phyloP scores from a whole-genome alignment of 2,888 invertebrate genomes.

The Euspilapteryx auroguttella region DNA sequence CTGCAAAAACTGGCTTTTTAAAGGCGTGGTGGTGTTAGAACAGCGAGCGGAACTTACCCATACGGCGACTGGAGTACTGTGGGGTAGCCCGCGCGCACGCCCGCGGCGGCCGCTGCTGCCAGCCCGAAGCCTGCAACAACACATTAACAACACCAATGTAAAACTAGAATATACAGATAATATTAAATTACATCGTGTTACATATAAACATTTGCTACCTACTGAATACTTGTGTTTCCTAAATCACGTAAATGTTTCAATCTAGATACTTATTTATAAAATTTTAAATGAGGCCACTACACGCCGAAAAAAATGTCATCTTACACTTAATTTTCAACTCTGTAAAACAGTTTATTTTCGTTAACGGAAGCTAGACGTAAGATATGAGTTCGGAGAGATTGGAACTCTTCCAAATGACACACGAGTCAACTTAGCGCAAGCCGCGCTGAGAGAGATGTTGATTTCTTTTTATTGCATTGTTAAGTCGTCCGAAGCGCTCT shows the following conservation, averaged over 20 bases:
- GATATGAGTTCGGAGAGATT: slow-evolving; percentile 40
- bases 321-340: slow-evolving; percentile 14
- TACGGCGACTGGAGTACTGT: slow-evolving; percentile 79
- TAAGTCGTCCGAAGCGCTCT: no score
- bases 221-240: no score
- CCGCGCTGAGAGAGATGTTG: slow-evolving; percentile 39
- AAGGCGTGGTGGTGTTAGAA: not conserved
- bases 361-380: slow-evolving; percentile 50
- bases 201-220: no score
- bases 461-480: slow-evolving; percentile 63
- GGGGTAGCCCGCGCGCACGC: slow-evolving; percentile 78
- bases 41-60: slow-evolving; percentile 68
- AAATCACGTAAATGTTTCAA: no score
- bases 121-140: slow-evolving; percentile 48
- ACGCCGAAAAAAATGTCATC: slow-evolving; percentile 28
- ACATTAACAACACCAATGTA: slow-evolving; percentile 12
- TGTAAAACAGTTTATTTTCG: slow-evolving; percentile 33
- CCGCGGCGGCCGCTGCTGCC: slow-evolving; percentile 61
- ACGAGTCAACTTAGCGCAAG: slow-evolving; percentile 53
- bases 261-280: no score
- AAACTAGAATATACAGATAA: no score
- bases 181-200: no score
- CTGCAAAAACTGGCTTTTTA: no score
- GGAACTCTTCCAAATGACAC: slow-evolving; percentile 55
- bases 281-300: slow-evolving; percentile 18